phyloP scores from a whole-genome alignment of 1,140 invertebrate genomes.

The Uloborus diversus region DNA sequence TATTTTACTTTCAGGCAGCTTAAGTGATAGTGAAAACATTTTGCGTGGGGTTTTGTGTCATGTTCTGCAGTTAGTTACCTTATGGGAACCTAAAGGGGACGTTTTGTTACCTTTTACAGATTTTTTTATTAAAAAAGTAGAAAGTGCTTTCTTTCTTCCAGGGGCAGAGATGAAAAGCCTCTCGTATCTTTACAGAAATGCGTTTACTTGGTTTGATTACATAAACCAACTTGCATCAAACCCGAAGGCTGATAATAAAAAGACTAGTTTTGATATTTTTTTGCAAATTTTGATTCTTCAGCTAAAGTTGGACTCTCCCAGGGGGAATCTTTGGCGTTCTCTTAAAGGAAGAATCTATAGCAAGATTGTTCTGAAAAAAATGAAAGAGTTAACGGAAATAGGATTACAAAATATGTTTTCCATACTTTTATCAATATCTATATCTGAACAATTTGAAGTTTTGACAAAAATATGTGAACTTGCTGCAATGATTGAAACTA shows the following conservation, averaged over 20 bases:
- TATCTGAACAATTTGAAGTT: constrained; percentile 9
- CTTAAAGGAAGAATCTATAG: constrained; percentile 37
- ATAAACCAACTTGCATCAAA: background rate
- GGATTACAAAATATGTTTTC: constrained; percentile 32
- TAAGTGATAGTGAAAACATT: background rate
- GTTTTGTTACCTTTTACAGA: constrained; percentile 27
- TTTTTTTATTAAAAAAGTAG: constrained; percentile 38
- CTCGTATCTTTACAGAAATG: background rate
- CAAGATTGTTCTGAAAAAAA: constrained; percentile 26
- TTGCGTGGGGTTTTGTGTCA: constrained; percentile 2
- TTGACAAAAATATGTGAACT: constrained; percentile 20
- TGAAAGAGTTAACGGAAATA: constrained; percentile 23
- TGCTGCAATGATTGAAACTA: constrained; percentile 2
- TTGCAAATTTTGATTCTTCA: constrained; percentile 20
- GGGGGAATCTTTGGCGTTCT: constrained; percentile 31
- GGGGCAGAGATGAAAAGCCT: background rate
- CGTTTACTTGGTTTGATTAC: constrained; percentile 13
- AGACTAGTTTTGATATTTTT: constrained; percentile 21
- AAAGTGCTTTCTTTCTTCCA: background rate
- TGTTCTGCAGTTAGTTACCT: background rate
- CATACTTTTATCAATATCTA: constrained; percentile 11
- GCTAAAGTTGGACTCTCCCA: background rate
- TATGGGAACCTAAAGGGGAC: constrained; percentile 36
- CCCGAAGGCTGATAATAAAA: background rate
- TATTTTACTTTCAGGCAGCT: background rate